Conservation (phyloP, 2,113 vertebrate species). For the Rhegmatorhina hoffmannsi region DNA sequence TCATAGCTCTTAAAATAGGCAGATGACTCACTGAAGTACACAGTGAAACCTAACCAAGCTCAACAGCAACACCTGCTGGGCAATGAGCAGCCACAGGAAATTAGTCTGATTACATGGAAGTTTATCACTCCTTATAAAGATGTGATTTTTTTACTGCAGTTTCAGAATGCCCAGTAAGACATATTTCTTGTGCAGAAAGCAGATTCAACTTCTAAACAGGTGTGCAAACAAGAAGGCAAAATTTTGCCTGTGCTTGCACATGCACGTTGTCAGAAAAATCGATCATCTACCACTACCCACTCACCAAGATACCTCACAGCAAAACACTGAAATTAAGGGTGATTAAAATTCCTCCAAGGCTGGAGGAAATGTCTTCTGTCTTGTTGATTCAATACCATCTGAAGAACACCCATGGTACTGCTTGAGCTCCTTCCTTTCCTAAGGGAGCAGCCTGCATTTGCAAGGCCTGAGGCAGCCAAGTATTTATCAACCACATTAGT, state of each 20-base stretch:
- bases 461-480: slow-evolving; percentile 2
- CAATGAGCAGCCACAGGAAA: background rate
- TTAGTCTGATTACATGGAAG: background rate
- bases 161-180: background rate
- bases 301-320: background rate
- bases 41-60: background rate
- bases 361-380: background rate
- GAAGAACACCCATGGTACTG: background rate
- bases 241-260: accelerated
- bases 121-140: background rate
- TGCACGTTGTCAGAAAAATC: background rate
- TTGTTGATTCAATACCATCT: background rate
- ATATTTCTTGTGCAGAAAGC: background rate
- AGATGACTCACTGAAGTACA: background rate
- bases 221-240: background rate
- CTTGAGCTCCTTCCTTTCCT: background rate
- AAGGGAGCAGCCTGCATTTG: background rate
- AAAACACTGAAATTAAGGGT: background rate
- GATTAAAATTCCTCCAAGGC: background rate
- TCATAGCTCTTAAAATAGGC: background rate
- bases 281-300: background rate
- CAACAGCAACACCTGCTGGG: slow-evolving; percentile 71
- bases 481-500: slow-evolving; percentile 1
- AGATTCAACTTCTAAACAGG: background rate
- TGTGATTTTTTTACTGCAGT: background rate